Conservation (phyloP, 2,888 invertebrate species). For the Apodemia duryi region DNA sequence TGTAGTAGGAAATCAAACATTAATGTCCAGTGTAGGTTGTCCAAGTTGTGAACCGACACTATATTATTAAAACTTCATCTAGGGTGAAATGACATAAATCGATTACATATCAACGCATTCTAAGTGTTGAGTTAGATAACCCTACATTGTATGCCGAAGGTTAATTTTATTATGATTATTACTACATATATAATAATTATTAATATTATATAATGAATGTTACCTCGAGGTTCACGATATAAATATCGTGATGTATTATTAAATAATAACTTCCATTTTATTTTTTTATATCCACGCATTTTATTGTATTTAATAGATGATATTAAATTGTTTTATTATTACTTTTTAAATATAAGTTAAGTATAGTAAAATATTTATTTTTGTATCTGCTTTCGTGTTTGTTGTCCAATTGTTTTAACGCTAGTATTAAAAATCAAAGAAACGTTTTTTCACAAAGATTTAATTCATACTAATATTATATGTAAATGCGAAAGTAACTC, state of each 20-base stretch:
- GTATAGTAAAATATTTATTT: not conserved
- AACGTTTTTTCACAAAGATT: no score
- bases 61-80: no score
- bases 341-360: constrained; percentile 3
- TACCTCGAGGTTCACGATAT: not conserved
- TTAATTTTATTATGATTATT: not conserved
- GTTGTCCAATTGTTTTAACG: no score
- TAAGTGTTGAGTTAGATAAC: not conserved
- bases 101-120: not conserved
- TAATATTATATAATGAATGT: not conserved
- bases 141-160: no score
- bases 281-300: not conserved
- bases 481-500: no score
- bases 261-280: not conserved
- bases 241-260: constrained; percentile 2
- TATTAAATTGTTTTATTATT: not conserved
- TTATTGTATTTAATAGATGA: constrained; percentile 1
- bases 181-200: not conserved
- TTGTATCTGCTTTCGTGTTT: not conserved
- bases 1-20: no score
- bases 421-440: no score
- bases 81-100: not conserved
- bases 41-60: no score
- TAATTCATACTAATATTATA: no score
- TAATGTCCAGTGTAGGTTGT: no score